A percentile compares a stretch with the other conserved stretches of the same genome.
Evolutionary conservation across 2,113 vertebrate genomes (phyloP).

Genomic region (Buteo buteo): DNA sequence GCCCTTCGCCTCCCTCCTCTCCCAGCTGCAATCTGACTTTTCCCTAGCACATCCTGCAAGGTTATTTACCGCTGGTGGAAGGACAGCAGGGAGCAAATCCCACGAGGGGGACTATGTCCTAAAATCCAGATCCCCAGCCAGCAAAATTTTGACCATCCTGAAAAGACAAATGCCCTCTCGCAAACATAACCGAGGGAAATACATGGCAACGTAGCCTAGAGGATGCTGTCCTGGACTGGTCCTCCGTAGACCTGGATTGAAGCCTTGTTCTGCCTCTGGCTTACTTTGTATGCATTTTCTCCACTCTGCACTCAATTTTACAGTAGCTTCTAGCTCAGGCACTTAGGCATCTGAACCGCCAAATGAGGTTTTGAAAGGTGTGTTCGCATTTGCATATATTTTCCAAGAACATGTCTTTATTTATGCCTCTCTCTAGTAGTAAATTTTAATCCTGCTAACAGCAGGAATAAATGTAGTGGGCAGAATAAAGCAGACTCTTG

Average conservation of each 20-base stretch:
- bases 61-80: not conserved
- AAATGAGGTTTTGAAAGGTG: slow-evolving; percentile 65
- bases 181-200: not conserved
- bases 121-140: not conserved
- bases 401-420: slow-evolving; percentile 41
- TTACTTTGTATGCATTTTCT: slow-evolving; percentile 42
- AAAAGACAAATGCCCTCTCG: not conserved
- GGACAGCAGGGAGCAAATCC: not conserved
- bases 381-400: slow-evolving; percentile 61
- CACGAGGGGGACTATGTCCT: not conserved
- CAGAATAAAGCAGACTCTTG: slow-evolving; percentile 36
- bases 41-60: not conserved
- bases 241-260: not conserved
- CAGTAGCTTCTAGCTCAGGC: slow-evolving; percentile 39
- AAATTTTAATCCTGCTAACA: slow-evolving; percentile 54
- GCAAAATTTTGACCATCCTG: not conserved
- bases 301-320: slow-evolving; percentile 30
- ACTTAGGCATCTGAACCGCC: slow-evolving; percentile 49
- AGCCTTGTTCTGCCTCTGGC: slow-evolving; percentile 1
- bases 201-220: not conserved
- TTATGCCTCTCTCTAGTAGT: slow-evolving; percentile 34
- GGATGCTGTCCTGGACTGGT: not conserved
- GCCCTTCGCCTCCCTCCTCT: not conserved
- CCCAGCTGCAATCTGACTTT: not conserved
- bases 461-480: slow-evolving; percentile 45